phyloP scores from a whole-genome alignment of 2,888 invertebrate genomes.

The Pyrocoelia pectoralis region DNA sequence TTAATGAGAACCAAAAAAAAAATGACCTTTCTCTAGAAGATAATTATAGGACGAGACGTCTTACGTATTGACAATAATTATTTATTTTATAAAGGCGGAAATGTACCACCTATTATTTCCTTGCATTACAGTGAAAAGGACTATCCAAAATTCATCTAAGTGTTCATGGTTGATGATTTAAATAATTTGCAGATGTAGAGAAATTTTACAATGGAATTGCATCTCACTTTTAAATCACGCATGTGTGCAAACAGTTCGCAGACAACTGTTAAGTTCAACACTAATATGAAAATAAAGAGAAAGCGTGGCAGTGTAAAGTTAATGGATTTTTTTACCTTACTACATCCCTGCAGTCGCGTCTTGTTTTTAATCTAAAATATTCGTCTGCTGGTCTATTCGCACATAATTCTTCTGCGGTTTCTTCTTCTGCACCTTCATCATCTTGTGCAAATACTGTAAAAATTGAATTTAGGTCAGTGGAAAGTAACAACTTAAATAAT shows the following conservation, averaged over 20 bases:
- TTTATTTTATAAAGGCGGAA: no score
- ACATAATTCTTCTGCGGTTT: slow-evolving; percentile 82
- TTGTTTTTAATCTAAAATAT: slow-evolving; percentile 85
- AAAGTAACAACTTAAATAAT: slow-evolving; percentile 12
- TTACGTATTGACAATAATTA: no score
- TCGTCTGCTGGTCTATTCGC: slow-evolving; percentile 89
- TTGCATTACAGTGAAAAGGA: no score
- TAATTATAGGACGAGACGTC: not conserved
- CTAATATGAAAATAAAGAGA: not conserved
- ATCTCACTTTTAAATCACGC: no score
- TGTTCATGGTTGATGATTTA: no score
- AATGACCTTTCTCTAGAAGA: not conserved
- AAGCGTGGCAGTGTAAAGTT: not conserved
- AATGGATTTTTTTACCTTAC: slow-evolving; percentile 72
- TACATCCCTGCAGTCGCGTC: slow-evolving; percentile 91
- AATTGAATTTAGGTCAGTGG: slow-evolving; percentile 20
- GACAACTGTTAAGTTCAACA: not conserved
- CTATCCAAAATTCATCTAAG: no score
- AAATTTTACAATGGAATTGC: no score
- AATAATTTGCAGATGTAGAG: no score
- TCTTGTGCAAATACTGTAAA: slow-evolving; percentile 71
- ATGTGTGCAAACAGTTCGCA: no score
- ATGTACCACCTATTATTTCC: no score
- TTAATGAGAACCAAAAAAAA: no score
- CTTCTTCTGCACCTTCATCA: slow-evolving; percentile 65